Evolutionary conservation across 2,888 invertebrate genomes (phyloP), one percentile per base, ranked within the genome.

Genomic region (Gisinianus flammeolus): DNA sequence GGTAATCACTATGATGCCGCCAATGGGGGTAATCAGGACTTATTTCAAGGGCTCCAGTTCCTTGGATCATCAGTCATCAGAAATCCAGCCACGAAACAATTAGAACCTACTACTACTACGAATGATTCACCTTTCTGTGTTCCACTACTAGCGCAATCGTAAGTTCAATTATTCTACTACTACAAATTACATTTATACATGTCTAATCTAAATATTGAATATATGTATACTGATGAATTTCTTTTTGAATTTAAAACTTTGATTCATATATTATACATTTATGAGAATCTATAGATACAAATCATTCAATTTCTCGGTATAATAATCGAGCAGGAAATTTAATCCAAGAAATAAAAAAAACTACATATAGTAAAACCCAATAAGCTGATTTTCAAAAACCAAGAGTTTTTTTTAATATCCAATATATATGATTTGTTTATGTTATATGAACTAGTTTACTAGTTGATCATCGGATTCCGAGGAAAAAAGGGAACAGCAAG

Each of bases 141-240:
- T 82, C 83, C 83, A 75, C 74, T 83, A 19, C 76, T 83, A 72
- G 83, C 83, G 71, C 83, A 83, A 68, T 82, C 83, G 83, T 83
- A 83, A 81, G 81, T 82, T 33, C n/a, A 44, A 2, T 44, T 19
- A 44, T 1, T 44, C 1, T 1, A 44, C n/a, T n/a, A n/a, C n/a
- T n/a, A 44, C 12, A 44, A 44, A 1, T 44, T 44, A 44, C n/a
- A n/a, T n/a, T n/a, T n/a, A n/a, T 6, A 44, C 2, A 19, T 44
- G 19, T 35, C 6, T 12, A 44, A 6, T 44, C 19, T 44, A 44
- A 12, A 6, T 35, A 44, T 16, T 44, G 2, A n/a, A 44, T 6
- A 6, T 16, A 44, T 44, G 44, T 8, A 35, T 5, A 35, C 35
- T 8, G 35, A 35, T 44, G 2, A 44, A 44, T 44, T 44, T 44